These are phyloP conservation scores for Dinoponera quadriceps DNA, from an alignment of 1,140 invertebrate species.

Conservation along the genomic window DNA sequence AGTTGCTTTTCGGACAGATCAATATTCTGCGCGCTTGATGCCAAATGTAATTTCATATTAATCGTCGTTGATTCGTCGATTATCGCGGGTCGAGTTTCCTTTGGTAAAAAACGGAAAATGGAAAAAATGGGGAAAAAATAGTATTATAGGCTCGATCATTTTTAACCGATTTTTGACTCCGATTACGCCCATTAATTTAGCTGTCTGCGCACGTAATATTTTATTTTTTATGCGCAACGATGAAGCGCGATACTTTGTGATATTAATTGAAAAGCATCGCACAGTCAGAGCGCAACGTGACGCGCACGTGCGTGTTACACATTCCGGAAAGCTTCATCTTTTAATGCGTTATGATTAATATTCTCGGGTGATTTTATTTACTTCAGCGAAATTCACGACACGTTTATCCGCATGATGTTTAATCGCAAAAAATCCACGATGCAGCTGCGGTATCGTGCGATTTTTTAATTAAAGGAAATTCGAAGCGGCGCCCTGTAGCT, in stretches of 20 bases:
- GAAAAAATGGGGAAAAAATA: neutral
- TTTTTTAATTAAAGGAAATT: conserved; percentile 47
- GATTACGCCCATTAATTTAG: conserved; percentile 21
- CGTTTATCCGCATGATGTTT: conserved; percentile 50
- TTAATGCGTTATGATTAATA: conserved; percentile 56
- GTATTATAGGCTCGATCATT: neutral
- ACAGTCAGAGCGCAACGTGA: neutral
- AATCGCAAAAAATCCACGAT: conserved; percentile 44
- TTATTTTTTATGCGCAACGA: conserved; percentile 9
- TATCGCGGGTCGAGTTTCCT: neutral
- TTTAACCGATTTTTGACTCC: conserved; percentile 11
- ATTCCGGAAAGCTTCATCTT: conserved; percentile 43
- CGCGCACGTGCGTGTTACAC: neutral
- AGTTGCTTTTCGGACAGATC: neutral
- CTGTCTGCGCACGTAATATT: neutral
- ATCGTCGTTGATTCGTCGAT: conserved; percentile 10
- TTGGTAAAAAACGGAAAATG: no score
- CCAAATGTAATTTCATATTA: conserved; percentile 1
- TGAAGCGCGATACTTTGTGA: conserved; percentile 29
- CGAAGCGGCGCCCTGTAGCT: conserved; percentile 5
- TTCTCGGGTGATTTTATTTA: conserved; percentile 51
- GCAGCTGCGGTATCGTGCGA: conserved; percentile 25
- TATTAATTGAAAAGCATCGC: conserved; percentile 37
- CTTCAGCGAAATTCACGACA: conserved; percentile 42
- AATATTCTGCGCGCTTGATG: neutral